phyloP scores from a whole-genome alignment of 2,113 vertebrate species.

The Elaphurus davidianus region DNA sequence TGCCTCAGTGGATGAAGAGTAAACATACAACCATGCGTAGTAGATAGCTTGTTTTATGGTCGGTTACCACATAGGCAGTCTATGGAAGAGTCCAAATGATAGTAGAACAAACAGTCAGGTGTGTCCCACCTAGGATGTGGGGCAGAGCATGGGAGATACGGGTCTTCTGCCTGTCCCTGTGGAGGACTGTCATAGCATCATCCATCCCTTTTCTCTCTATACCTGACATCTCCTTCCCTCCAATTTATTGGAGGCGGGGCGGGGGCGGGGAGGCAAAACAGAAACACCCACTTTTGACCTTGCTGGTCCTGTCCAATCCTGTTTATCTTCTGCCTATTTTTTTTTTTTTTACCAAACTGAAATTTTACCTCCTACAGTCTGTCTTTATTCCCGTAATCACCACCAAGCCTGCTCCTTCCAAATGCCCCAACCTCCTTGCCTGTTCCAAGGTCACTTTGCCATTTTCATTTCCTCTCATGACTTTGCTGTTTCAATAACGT shows the following conservation, averaged over 20 bases:
- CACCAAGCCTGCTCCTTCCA: neutral
- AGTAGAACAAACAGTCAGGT: neutral
- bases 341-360: neutral
- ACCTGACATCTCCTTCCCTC: neutral
- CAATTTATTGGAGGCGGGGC: neutral
- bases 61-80: neutral
- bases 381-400: neutral
- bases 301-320: neutral
- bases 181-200: neutral
- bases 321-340: neutral
- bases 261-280: neutral
- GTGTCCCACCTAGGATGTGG: too few relatives aligned
- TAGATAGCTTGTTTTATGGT: neutral
- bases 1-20: neutral
- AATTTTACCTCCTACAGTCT: neutral
- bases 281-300: neutral
- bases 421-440: neutral
- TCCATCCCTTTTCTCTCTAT: neutral
- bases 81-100: neutral
- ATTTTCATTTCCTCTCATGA: neutral
- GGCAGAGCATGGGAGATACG: neutral
- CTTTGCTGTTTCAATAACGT: neutral
- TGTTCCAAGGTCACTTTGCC: neutral
- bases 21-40: neutral
- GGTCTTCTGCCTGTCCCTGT: neutral